phyloP scores from a whole-genome alignment of 1,140 invertebrate genomes.

The Drosophila lacertosa region DNA sequence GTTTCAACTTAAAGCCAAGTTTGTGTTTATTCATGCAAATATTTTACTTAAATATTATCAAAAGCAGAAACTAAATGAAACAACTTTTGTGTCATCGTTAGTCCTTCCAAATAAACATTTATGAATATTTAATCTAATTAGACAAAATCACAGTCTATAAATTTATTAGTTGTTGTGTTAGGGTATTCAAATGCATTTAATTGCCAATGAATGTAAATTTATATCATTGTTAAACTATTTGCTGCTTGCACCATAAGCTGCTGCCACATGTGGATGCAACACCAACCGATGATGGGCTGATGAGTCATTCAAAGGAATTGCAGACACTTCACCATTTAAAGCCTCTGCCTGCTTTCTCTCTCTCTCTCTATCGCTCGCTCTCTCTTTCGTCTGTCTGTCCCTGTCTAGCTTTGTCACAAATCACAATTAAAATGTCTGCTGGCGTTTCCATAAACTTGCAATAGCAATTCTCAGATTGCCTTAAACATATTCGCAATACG shows the following conservation, averaged over 20 bases:
- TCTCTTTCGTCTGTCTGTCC: background rate
- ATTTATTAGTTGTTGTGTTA: too few species aligned
- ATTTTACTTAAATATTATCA: too few species aligned
- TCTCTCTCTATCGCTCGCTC: background rate
- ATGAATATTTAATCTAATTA: too few species aligned
- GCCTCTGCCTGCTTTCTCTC: too few species aligned
- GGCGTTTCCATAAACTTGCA: conserved; percentile 44
- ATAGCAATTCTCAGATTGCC: conserved; percentile 39
- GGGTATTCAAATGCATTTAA: background rate
- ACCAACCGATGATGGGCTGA: conserved; percentile 8
- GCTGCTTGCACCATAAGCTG: background rate
- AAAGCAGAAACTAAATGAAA: too few species aligned
- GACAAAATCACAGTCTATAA: too few species aligned
- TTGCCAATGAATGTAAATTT: background rate
- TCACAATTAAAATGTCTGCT: conserved; percentile 56
- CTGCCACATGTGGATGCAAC: too few species aligned
- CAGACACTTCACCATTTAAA: background rate
- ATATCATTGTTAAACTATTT: background rate
- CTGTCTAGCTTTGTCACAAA: conserved; percentile 41
- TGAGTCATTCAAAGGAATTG: conserved; percentile 17
- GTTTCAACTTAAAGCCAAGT: too few species aligned
- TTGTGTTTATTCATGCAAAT: too few species aligned
- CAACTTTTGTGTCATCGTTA: too few species aligned
- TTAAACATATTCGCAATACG: conserved; percentile 22
- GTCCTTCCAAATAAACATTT: too few species aligned